Evolutionary conservation across 2,113 vertebrate species (phyloP).

Genomic region (Cyanoliseus patagonus): DNA sequence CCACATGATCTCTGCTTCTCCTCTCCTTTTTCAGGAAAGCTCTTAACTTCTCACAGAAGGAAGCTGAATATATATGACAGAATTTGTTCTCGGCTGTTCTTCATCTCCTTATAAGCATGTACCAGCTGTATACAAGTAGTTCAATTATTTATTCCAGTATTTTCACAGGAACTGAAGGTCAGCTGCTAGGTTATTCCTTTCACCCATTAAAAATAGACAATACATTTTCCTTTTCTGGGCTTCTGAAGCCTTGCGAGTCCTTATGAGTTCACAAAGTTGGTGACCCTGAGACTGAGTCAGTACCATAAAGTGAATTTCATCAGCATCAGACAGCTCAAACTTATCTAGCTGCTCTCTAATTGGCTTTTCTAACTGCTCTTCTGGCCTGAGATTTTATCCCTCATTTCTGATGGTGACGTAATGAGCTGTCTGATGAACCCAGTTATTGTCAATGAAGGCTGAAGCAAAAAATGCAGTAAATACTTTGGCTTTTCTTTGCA

Average conservation of each 20-base stretch:
- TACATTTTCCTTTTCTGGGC: background rate
- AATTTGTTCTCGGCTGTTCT: background rate
- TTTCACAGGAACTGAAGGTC: conserved; percentile 48
- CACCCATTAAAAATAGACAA: conserved; percentile 53
- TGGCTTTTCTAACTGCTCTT: conserved; percentile 22
- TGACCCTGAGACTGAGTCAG: conserved; percentile 43
- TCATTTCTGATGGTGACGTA: background rate
- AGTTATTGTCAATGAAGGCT: background rate
- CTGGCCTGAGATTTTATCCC: conserved; percentile 5
- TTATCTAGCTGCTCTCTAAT: conserved; percentile 33
- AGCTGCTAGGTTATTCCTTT: conserved; percentile 19
- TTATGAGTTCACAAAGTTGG: conserved; percentile 54
- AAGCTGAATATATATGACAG: background rate
- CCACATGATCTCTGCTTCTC: background rate
- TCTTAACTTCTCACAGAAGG: conserved; percentile 33
- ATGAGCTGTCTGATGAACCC: background rate
- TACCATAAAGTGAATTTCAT: conserved; percentile 32
- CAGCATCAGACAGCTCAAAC: conserved; percentile 25
- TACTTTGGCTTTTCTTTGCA: background rate
- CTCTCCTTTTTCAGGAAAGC: background rate
- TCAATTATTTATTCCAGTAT: conserved; percentile 61
- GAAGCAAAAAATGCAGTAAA: conserved; percentile 18
- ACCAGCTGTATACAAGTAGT: background rate
- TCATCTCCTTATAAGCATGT: conserved; percentile 29
- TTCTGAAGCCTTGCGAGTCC: conserved; percentile 4